These are phyloP conservation scores for Xanthorhoe designata DNA, from an alignment of 2,888 invertebrate genomes.

Conservation along the genomic window DNA sequence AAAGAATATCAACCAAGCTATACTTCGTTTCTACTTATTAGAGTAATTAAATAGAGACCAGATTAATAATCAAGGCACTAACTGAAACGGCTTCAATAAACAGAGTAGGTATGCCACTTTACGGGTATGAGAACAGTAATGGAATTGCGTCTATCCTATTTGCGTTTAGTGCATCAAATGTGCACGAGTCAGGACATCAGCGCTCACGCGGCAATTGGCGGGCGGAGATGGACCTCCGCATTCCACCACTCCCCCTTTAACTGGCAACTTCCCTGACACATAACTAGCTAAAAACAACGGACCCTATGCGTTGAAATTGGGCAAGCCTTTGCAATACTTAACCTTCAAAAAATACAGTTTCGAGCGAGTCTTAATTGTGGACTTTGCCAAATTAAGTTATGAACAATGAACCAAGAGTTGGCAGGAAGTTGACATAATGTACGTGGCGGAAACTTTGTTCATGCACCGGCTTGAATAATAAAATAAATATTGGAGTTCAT, in stretches of 20 bases:
- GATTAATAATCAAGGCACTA: background rate
- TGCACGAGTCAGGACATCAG: conserved; percentile 40
- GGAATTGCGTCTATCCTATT: conserved; percentile 25
- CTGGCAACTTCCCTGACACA: conserved; percentile 61
- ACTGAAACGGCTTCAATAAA: background rate
- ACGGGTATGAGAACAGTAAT: conserved; percentile 15
- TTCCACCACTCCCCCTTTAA: conserved; percentile 64
- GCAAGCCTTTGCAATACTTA: background rate
- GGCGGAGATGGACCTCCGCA: conserved; percentile 60
- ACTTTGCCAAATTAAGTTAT: conserved; percentile 28
- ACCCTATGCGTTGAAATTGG: background rate
- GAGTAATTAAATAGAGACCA: background rate
- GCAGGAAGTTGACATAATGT: conserved; percentile 27
- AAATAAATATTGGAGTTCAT: conserved; percentile 9
- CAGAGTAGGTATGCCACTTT: background rate
- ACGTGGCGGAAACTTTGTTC: conserved; percentile 6
- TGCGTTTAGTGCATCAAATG: conserved; percentile 34
- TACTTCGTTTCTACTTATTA: too few species aligned
- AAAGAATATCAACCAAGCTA: too few species aligned
- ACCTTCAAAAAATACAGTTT: conserved; percentile 7
- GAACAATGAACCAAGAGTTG: conserved; percentile 14
- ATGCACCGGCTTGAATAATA: conserved; percentile 9
- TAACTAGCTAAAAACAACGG: conserved; percentile 21
- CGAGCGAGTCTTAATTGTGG: conserved; percentile 5
- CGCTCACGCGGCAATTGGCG: conserved; percentile 51